Conservation (phyloP, 92 coral and sea anemone species). For the Heteractis magnifica region DNA sequence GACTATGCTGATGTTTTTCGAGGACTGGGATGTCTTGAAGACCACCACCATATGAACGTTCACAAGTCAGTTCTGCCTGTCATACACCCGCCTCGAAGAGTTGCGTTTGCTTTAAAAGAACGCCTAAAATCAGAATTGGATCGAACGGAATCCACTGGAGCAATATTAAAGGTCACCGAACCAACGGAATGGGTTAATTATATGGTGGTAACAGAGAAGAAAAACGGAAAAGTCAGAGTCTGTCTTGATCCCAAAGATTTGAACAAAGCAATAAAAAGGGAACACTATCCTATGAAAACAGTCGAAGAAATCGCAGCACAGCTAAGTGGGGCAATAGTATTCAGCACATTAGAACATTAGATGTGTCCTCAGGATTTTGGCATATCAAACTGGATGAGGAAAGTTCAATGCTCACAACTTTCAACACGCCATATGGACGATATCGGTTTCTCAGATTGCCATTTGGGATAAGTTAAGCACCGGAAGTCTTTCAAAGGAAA, state of each 20-base stretch:
- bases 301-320: constrained; percentile 26
- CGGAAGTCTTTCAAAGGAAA: constrained; percentile 46
- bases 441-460: constrained; percentile 37
- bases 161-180: constrained; percentile 30
- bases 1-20: not conserved
- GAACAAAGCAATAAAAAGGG: constrained; percentile 18
- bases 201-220: constrained; percentile 30
- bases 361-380: constrained; percentile 23
- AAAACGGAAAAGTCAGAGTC: constrained; percentile 25
- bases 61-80: constrained; percentile 22
- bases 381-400: constrained; percentile 20
- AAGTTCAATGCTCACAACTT: constrained; percentile 27
- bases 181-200: constrained; percentile 41
- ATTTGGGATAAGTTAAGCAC: constrained; percentile 50
- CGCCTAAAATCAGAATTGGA: constrained; percentile 20
- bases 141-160: not conserved
- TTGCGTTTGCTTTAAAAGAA: constrained; percentile 28
- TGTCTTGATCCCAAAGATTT: constrained; percentile 30
- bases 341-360: constrained; percentile 30
- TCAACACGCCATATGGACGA: constrained; percentile 46
- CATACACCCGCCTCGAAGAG: constrained; percentile 29
- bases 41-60: constrained; percentile 31
- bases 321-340: constrained; percentile 12
- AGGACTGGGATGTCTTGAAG: constrained; percentile 13
- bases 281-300: constrained; percentile 35